These are phyloP conservation scores for Nomada flava DNA, from an alignment of 2,888 invertebrate genomes.

Conservation along the genomic window DNA sequence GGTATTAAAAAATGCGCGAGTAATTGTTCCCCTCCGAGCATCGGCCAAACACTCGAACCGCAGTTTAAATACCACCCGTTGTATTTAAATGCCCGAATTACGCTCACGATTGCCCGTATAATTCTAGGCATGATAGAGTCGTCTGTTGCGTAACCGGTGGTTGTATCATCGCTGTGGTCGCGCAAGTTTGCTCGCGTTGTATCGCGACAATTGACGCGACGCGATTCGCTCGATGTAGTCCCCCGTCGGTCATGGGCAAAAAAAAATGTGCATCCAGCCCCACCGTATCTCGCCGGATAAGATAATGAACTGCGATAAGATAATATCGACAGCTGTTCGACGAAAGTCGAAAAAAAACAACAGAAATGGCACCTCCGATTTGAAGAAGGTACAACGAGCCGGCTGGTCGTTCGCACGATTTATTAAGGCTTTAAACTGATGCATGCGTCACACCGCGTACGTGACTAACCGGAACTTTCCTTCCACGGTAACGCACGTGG, in stretches of 20 bases:
- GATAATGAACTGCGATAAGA: neutral
- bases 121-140: neutral
- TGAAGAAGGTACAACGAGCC: constrained; percentile 3
- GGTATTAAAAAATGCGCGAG: too few relatives aligned
- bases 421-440: constrained; percentile 70
- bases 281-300: constrained; percentile 6
- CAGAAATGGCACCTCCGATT: neutral
- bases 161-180: neutral
- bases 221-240: neutral
- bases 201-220: neutral
- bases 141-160: neutral
- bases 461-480: constrained; percentile 76
- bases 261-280: neutral
- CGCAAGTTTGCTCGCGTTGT: neutral
- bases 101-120: constrained; percentile 1
- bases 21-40: too few relatives aligned
- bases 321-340: constrained; percentile 18
- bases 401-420: constrained; percentile 53
- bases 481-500: constrained; percentile 61
- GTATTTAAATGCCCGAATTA: constrained; percentile 4
- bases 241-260: neutral
- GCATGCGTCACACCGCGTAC: constrained; percentile 73
- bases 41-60: neutral
- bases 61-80: neutral
- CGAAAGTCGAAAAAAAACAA: constrained; percentile 32